Conservation (phyloP, 35 echinoderm and acorn worm genomes). For the Ophiothrix spiculata region DNA sequence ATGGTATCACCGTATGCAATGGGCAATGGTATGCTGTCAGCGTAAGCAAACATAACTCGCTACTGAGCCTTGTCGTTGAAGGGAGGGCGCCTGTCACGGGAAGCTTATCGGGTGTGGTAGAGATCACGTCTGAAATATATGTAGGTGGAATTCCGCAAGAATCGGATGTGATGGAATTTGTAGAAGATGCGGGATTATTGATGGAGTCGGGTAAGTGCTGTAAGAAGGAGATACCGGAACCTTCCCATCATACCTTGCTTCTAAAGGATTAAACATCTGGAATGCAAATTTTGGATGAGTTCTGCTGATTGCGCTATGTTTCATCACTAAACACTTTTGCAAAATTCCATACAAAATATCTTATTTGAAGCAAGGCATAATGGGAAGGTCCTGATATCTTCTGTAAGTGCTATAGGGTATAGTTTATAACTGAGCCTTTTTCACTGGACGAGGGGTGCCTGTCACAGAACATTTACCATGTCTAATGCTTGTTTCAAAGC, state of each 20-base stretch:
- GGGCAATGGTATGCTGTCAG: conserved; percentile 68
- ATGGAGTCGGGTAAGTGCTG: neutral
- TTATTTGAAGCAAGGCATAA: too few species aligned
- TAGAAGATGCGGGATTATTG: neutral
- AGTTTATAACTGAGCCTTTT: too few species aligned
- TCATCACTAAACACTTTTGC: too few species aligned
- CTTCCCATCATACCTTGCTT: too few species aligned
- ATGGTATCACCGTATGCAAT: conserved; percentile 48
- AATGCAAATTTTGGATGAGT: too few species aligned
- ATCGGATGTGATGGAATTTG: conserved; percentile 37
- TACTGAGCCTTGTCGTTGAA: conserved; percentile 38
- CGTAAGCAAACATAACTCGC: conserved; percentile 31
- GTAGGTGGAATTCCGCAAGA: conserved; percentile 63
- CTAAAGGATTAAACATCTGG: neutral
- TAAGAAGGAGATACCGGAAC: too few species aligned
- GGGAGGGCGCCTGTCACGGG: conserved; percentile 10
- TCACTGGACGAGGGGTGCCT: too few species aligned
- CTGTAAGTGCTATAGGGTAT: neutral
- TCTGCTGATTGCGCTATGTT: too few species aligned
- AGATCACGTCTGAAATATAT: conserved; percentile 49
- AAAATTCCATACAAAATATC: too few species aligned
- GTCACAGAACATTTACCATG: too few species aligned
- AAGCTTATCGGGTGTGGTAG: conserved; percentile 20
- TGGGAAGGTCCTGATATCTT: too few species aligned
- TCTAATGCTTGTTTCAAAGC: too few species aligned